Conservation (phyloP, 2,113 vertebrate species). For the Prinia subflava region DNA sequence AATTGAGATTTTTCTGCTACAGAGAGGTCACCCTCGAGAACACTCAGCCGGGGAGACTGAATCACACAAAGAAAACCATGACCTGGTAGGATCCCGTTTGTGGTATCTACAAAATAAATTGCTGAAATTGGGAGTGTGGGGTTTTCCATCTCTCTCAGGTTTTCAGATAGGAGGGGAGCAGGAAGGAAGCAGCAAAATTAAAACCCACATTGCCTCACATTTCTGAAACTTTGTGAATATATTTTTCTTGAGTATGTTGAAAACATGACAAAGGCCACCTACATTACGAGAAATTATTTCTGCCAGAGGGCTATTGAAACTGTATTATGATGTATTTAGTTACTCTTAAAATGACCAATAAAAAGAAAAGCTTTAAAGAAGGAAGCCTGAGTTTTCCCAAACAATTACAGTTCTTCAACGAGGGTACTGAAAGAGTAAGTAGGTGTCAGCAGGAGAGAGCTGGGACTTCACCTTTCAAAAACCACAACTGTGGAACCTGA, state of each 20-base stretch:
- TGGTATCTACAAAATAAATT: not conserved
- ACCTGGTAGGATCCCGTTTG: not conserved
- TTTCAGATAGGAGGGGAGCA: not conserved
- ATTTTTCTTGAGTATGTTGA: not conserved
- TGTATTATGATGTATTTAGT: not conserved
- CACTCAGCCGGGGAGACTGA: not conserved
- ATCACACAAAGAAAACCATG: not conserved
- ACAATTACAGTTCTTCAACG: accelerated
- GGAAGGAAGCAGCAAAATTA: not conserved
- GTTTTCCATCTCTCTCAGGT: not conserved
- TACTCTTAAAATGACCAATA: not conserved
- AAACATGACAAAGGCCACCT: not conserved
- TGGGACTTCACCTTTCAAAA: not conserved
- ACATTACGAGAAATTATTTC: not conserved
- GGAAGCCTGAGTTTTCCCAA: not conserved
- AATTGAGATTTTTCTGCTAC: not conserved
- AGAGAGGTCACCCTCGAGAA: not conserved
- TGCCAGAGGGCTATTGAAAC: not conserved
- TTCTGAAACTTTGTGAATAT: not conserved
- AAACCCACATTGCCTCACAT: not conserved
- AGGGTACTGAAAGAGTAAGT: not conserved
- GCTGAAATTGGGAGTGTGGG: not conserved
- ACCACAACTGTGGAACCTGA: not conserved
- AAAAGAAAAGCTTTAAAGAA: not conserved
- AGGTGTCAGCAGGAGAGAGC: not conserved